phyloP scores from a whole-genome alignment of 2,797 vertebrate species.

The Epinephelus coioides region DNA sequence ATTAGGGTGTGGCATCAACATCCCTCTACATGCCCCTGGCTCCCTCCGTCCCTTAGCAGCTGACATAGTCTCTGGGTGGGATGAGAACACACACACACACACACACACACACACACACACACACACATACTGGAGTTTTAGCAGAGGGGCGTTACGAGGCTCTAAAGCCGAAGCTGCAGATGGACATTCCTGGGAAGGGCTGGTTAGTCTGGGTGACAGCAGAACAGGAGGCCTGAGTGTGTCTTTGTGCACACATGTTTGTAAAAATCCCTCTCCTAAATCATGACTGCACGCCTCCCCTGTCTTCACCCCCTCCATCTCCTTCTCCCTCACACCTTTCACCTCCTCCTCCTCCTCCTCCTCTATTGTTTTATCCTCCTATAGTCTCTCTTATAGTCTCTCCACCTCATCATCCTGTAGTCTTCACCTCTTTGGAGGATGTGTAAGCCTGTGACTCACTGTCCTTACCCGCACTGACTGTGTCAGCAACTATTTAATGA shows the following conservation, averaged over 20 bases:
- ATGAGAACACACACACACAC: constrained; percentile 43
- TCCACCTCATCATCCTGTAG: constrained; percentile 22
- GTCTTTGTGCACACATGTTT: constrained; percentile 28
- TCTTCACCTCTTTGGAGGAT: constrained; percentile 29
- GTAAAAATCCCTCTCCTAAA: constrained; percentile 66
- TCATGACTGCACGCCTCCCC: constrained; percentile 63
- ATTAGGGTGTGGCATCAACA: constrained; percentile 81
- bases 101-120: constrained; percentile 31
- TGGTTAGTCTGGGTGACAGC: constrained; percentile 78
- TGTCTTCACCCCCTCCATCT: constrained; percentile 67
- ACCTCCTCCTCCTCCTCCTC: constrained; percentile 16
- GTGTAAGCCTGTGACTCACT: constrained; percentile 55
- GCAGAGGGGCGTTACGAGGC: constrained; percentile 55
- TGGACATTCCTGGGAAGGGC: constrained; percentile 84
- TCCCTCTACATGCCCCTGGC: constrained; percentile 70
- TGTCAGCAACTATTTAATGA: constrained; percentile 73
- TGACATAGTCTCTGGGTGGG: constrained; percentile 73
- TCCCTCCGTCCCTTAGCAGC: constrained; percentile 73
- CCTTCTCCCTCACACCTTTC: constrained; percentile 51
- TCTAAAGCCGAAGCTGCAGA: constrained; percentile 71
- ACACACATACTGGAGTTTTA: constrained; percentile 33
- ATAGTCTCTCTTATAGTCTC: background rate
- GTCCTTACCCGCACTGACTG: constrained; percentile 54
- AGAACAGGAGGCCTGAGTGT: constrained; percentile 27
- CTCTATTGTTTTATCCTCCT: constrained; percentile 23